phyloP scores from a whole-genome alignment of 2,113 vertebrate genomes.

The Chaetorhynchus papuensis region DNA sequence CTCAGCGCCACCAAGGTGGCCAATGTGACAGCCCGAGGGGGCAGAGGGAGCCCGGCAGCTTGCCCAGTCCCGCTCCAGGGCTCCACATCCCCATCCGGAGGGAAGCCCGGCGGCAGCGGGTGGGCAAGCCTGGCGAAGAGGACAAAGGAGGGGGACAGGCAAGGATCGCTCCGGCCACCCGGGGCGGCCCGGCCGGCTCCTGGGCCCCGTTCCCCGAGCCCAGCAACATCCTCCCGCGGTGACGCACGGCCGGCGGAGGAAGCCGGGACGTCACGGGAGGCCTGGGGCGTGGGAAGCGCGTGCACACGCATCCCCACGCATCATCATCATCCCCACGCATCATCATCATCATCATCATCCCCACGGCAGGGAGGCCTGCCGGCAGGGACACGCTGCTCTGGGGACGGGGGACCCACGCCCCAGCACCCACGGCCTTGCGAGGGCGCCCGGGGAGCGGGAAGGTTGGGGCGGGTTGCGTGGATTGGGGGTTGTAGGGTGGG shows the following conservation, averaged over 20 bases:
- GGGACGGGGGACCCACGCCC: neutral
- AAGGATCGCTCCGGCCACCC: neutral
- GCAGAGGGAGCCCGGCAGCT: neutral
- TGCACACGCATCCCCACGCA: slow-evolving; percentile 21
- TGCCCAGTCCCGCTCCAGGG: neutral
- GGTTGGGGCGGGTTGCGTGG: neutral
- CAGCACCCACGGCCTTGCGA: neutral
- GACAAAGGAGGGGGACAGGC: neutral
- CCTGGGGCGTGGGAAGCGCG: slow-evolving; percentile 50
- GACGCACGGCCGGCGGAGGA: slow-evolving; percentile 51
- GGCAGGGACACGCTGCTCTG: neutral
- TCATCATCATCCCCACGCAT: neutral
- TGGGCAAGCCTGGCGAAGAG: neutral
- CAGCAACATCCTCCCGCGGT: slow-evolving; percentile 40
- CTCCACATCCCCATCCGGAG: neutral
- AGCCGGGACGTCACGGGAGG: slow-evolving; percentile 47
- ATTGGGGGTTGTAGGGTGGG: neutral
- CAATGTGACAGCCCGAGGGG: neutral
- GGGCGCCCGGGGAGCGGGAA: neutral
- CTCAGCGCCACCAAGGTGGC: neutral
- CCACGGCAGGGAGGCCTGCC: neutral
- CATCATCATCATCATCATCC: neutral
- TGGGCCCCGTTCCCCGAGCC: neutral
- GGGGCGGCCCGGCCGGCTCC: neutral
- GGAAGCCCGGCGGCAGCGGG: neutral